Evolutionary conservation across 2,888 invertebrate species (phyloP), one percentile per base, ranked within the genome.

Genomic region (Nomada fucata): DNA sequence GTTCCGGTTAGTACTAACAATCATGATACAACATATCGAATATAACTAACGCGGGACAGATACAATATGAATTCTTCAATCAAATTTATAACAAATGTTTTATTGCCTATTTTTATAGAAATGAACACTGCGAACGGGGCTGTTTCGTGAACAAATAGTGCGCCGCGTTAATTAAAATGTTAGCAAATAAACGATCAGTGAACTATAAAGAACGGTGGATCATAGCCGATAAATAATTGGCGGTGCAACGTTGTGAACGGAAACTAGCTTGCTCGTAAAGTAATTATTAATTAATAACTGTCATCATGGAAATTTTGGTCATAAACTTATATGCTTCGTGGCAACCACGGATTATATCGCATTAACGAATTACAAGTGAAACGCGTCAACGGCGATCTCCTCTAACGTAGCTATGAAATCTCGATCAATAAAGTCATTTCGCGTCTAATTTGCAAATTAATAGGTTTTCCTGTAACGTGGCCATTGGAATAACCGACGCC

Each of bases 381-480:
- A 55, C 70, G 70, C 65, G 57, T 64, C 69, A 29, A 52, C 68
- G 26, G 29, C 29, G 69, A 76, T 79, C 59, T 70, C 29, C 70
- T 71, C 52, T 7, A n/a, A 26, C 15, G 53, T 47, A 20, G 42
- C 52, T 3, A 42, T 53, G 77, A 52, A 50, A 77, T 81, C 73
- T 52, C 72, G 63, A 84, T 79, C 84, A 67, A 84, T 80, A 84
- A 76, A 36, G 72, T 72, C 73, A 50, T 67, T 78, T 67, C 26
- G 72, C 72, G 72, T 73, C 73, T 64, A 71, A 81, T 71, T 80
- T 72, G 80, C 72, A 72, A 80, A 80, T 80, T 72, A 78, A 76
- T 72, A 47, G 59, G 72, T 63, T 76, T 26, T 29, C 11, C 52
- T 23, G 36, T 55, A 20, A 50, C 79, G 29, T 44, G 20, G 44